Evolutionary conservation across 2,797 vertebrate genomes (phyloP).

Genomic region (Hozukius guyotensis): DNA sequence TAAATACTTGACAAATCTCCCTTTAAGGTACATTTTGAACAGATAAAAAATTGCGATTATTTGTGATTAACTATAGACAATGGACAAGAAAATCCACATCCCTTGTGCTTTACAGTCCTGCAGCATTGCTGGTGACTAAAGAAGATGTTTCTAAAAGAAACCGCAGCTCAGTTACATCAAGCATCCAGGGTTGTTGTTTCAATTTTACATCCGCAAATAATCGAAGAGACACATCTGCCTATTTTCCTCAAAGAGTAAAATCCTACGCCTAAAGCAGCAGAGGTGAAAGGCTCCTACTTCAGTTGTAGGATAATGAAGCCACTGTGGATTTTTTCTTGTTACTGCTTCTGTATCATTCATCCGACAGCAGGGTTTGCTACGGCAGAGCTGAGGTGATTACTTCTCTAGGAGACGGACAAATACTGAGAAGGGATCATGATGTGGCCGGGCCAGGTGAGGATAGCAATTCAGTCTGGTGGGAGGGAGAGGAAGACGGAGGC

Average conservation of each 20-base stretch:
- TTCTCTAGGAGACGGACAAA: conserved; percentile 23
- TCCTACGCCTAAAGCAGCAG: neutral
- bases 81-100: neutral
- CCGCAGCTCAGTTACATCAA: neutral
- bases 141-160: neutral
- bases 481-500: neutral
- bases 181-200: neutral
- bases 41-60: too few species aligned
- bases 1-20: too few species aligned
- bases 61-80: too few species aligned
- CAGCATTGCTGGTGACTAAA: neutral
- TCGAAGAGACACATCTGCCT: neutral
- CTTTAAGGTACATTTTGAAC: too few species aligned
- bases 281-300: neutral
- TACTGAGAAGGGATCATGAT: conserved; percentile 18
- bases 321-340: conserved; percentile 20
- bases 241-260: neutral
- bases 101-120: neutral
- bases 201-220: neutral
- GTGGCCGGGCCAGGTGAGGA: conserved; percentile 20
- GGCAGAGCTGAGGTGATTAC: conserved; percentile 27
- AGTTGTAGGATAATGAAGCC: neutral
- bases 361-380: conserved; percentile 1
- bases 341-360: conserved; percentile 21
- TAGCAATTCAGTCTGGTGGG: conserved; percentile 19